phyloP scores from a whole-genome alignment of 2,797 vertebrate genomes.

The Discoglossus pictus region DNA sequence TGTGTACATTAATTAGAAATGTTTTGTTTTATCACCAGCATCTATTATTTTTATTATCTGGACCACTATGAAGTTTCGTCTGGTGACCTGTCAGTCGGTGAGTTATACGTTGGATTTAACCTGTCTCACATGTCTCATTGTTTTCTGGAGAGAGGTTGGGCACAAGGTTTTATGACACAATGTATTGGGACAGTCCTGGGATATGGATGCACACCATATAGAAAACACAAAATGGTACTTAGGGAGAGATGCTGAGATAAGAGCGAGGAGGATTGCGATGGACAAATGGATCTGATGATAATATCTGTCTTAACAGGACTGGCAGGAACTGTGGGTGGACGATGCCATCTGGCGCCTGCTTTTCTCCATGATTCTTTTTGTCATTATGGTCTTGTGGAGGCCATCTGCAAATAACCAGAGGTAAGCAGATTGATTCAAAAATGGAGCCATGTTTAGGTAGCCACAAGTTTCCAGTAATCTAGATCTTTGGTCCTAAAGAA shows the following conservation, averaged over 20 bases:
- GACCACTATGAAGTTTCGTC: constrained; percentile 94
- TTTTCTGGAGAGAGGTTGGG: too few relatives aligned
- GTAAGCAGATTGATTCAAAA: constrained; percentile 61
- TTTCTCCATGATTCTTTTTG: constrained; percentile 94
- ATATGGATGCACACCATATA: too few relatives aligned
- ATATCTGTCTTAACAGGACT: constrained; percentile 87
- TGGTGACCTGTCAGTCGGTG: constrained; percentile 92
- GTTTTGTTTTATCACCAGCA: constrained; percentile 69
- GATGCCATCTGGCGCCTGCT: constrained; percentile 95
- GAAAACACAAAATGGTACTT: too few relatives aligned
- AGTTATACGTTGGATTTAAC: constrained; percentile 58
- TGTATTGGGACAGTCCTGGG: too few relatives aligned
- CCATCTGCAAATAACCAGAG: constrained; percentile 95
- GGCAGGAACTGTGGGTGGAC: constrained; percentile 93
- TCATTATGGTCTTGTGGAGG: constrained; percentile 93
- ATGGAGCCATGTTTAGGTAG: background rate
- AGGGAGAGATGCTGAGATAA: too few relatives aligned
- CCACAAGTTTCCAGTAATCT: background rate
- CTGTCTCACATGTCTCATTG: background rate
- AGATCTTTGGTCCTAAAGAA: too few relatives aligned
- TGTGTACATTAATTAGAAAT: too few relatives aligned
- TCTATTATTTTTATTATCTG: constrained; percentile 95
- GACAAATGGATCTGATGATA: too few relatives aligned
- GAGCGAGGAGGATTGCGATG: too few relatives aligned
- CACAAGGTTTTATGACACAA: too few relatives aligned